Evolutionary conservation across 2,797 vertebrate species (phyloP).

Genomic region (Dicrostonyx torquatus): DNA sequence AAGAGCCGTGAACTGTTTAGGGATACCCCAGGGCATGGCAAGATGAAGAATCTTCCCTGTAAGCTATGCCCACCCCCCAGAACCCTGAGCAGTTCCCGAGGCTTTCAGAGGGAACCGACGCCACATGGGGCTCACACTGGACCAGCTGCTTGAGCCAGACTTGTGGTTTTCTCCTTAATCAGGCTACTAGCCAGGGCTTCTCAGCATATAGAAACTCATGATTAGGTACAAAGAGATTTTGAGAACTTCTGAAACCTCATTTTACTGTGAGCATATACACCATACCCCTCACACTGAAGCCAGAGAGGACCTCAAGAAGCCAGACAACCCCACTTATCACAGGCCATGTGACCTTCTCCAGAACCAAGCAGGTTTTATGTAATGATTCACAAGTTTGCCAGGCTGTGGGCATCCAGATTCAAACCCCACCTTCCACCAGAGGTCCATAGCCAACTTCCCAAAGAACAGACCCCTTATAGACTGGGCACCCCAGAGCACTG

Average conservation of each 20-base stretch:
- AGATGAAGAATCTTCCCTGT: not conserved
- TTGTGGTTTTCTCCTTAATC: not conserved
- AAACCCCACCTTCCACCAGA: not conserved
- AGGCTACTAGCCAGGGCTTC: not conserved
- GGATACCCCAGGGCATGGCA: rapidly evolving
- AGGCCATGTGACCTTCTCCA: not conserved
- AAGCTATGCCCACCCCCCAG: rapidly evolving
- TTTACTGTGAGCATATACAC: rapidly evolving
- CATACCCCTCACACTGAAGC: not conserved
- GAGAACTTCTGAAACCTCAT: not conserved
- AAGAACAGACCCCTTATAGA: not conserved
- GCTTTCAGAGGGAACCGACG: not conserved
- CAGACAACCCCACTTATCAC: not conserved
- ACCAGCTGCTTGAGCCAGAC: not conserved
- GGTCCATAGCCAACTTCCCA: not conserved
- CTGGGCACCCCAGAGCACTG: not conserved
- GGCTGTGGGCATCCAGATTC: not conserved
- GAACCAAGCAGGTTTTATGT: not conserved
- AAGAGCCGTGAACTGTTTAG: not conserved
- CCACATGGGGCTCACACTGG: not conserved
- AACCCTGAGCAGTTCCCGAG: not conserved
- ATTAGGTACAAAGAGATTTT: not conserved
- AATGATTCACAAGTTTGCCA: not conserved
- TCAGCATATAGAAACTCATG: not conserved
- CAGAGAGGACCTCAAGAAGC: not conserved